Evolutionary conservation across 92 coral and sea anemone species (phyloP), one percentile per base, ranked within the genome.

Genomic region (Umimayanthus kanabou): DNA sequence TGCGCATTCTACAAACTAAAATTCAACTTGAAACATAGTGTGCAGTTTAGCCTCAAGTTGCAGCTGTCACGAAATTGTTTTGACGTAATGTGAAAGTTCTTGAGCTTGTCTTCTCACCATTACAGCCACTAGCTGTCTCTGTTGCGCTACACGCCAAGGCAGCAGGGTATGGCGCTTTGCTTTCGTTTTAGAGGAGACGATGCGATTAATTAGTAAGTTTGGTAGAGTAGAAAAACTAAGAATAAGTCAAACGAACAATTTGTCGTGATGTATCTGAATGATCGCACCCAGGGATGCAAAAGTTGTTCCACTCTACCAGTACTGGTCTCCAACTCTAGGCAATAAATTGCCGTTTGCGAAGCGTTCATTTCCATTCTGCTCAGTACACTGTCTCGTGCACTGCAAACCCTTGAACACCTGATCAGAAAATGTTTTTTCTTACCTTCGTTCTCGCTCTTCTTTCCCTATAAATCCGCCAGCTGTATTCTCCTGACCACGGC

Each of bases 381-480:
- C 20, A 2, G 20, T 11, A 2, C 16, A 55, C 33, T 33, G 0
- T 9, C 20, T 75, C 2, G 26, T 39, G 6, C 73, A 81, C 11
- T 39, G 29, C 16, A 22, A 9, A 65, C 39, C 76, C 13, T 64
- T 22, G 57, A 83, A 43, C 11, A 9, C 10, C 67, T 45, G 20
- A 16, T 25, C 49, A 37, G 39, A 6, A 83, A 83, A 25, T 18
- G 20, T 49, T 13, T 25, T 69, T 25, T 83, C 87, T 70, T 29
- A 70, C 78, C 87, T 70, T 83, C 39, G 78, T 47, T 83, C 39
- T 45, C 64, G 87, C 77, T 45, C 67, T 71, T 71, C n/a, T 9
- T 55, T 45, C 55, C 76, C 87, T 83, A 83, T 3, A 71, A 82
- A 43, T 49, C 43, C 64, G 20, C 87, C 58, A 83, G 78, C 87